Evolutionary conservation across 2,113 vertebrate genomes (phyloP).

Genomic region (Dicerorhinus sumatrensis): DNA sequence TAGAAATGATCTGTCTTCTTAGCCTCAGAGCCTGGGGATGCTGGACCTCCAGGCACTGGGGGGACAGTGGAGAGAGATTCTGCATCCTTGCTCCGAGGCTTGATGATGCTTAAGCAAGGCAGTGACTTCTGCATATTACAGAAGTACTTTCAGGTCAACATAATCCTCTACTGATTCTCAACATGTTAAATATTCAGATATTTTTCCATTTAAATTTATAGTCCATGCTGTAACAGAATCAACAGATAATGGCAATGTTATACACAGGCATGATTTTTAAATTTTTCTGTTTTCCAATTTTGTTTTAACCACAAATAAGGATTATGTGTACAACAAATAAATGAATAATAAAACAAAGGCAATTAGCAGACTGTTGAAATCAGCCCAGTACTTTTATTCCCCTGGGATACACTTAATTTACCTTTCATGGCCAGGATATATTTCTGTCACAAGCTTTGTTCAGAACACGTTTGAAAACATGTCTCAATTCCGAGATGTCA

Average conservation of each 20-base stretch:
- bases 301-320: neutral
- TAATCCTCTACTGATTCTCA: neutral
- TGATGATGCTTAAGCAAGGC: neutral
- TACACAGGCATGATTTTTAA: neutral
- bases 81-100: neutral
- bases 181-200: neutral
- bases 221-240: neutral
- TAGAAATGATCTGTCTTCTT: neutral
- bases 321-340: neutral
- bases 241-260: neutral
- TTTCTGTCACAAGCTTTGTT: constrained; percentile 49
- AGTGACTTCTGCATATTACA: neutral
- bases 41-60: neutral
- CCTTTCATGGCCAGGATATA: neutral
- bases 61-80: neutral
- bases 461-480: constrained; percentile 10
- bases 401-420: neutral
- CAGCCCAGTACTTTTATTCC: neutral
- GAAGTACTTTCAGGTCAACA: neutral
- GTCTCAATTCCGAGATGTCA: constrained; percentile 43
- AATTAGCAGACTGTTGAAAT: neutral
- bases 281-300: constrained; percentile 10
- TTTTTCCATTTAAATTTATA: neutral
- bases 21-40: neutral
- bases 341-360: neutral